Conservation (phyloP, 2,888 invertebrate genomes). For the Slavum lentiscoides region DNA sequence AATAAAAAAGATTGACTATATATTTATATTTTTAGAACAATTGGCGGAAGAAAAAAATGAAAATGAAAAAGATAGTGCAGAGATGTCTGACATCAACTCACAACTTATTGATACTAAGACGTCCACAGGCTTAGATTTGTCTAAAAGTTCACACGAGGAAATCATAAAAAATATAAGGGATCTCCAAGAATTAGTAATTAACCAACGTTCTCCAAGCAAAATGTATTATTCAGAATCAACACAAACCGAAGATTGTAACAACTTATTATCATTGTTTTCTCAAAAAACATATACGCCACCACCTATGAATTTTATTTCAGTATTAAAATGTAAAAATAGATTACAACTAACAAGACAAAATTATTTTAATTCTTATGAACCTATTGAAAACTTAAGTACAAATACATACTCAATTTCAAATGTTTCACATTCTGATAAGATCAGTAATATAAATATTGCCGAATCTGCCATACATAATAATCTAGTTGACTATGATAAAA, state of each 20-base stretch:
- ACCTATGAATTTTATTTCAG: slow-evolving; percentile 32
- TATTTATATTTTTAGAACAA: slow-evolving; percentile 13
- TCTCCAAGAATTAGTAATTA: slow-evolving; percentile 7
- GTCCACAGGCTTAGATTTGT: background rate
- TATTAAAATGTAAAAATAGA: slow-evolving; percentile 32
- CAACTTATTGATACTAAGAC: background rate
- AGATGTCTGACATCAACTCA: background rate
- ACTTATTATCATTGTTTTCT: slow-evolving; percentile 13
- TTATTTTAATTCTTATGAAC: background rate
- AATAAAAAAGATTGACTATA: background rate
- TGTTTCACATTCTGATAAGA: background rate
- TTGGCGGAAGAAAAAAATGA: background rate
- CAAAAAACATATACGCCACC: background rate
- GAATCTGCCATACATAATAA: background rate
- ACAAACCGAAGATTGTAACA: slow-evolving; percentile 13
- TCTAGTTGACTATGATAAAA: background rate
- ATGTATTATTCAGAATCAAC: slow-evolving; percentile 23
- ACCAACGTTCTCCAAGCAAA: slow-evolving; percentile 3
- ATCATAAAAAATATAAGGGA: slow-evolving; percentile 1
- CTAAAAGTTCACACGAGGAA: background rate
- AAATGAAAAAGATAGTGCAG: background rate
- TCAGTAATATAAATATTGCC: background rate
- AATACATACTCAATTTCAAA: background rate
- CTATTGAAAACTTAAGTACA: background rate
- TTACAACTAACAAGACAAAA: slow-evolving; percentile 9